Evolutionary conservation across 1,140 invertebrate species (phyloP), one percentile per base, ranked within the genome.

Genomic region (Euwallacea similis): DNA sequence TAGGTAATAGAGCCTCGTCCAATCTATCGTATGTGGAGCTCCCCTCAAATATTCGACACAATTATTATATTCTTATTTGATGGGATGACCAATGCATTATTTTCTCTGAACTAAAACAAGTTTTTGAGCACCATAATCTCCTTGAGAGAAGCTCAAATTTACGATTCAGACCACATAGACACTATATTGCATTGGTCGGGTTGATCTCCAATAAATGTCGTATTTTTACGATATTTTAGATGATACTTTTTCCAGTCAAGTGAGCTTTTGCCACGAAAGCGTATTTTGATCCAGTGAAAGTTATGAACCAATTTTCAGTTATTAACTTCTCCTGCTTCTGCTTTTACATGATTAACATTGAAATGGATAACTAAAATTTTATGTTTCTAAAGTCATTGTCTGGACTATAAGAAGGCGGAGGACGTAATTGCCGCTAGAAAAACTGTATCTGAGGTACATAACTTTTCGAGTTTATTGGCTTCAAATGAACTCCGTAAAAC

Each of bases 121-220:
- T 33, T 33, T 33, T 33, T 33, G 21, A 33, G 21, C 21, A 33
- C 21, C 21, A 4, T 33, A 33, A 33, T 33, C 21, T 33, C 21
- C 21, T 33, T 33, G 21, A 33, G 21, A 33, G 21, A 33, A 33
- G 21, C 21, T 33, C 21, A 33, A 33, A 33, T 33, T 33, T 33
- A 33, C 21, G 21, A 33, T 33, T 33, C 21, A 50, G 46, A 11
- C 46, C 46, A 10, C 55, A 10, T 58, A n/a, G 55, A 58, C 55
- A 58, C n/a, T 33, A 58, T 58, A 16, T 58, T 15, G 13, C 55
- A 58, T 16, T 15, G n/a, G 55, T 58, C 13, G n/a, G 13, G n/a
- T 33, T 15, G 55, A 58, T 58, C 10, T 58, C 55, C 55, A 58
- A 58, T 58, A 58, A 58, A 58, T 15, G 13, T 33, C 55, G 21